Percentiles rank a stretch among this genome's conserved stretches.
Evolutionary conservation across 2,888 invertebrate genomes (phyloP).

Genomic region (Drosophila fungiperda): DNA sequence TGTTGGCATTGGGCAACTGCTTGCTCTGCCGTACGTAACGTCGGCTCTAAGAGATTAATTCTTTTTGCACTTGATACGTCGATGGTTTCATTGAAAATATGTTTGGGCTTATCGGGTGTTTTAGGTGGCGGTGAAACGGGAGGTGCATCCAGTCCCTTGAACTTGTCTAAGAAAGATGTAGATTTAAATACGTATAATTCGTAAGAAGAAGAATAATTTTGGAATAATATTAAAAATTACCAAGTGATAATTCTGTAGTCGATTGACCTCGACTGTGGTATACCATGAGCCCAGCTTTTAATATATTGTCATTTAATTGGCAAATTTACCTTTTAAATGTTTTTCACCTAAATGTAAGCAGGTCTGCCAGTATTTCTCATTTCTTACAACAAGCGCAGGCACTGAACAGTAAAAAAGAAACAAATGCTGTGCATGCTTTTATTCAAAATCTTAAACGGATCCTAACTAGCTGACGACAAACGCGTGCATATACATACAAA

Average conservation of each 20-base stretch:
- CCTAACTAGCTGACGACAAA: no score
- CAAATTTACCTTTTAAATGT: no score
- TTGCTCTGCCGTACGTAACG: not conserved
- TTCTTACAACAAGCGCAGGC: no score
- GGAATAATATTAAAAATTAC: not conserved
- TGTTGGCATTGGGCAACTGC: not conserved
- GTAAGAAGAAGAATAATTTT: not conserved
- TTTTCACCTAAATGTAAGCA: no score
- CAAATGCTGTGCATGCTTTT: no score
- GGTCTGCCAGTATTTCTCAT: no score
- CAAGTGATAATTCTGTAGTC: not conserved
- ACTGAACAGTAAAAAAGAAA: no score
- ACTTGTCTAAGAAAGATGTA: slow-evolving; percentile 45
- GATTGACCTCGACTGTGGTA: no score
- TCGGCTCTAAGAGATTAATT: not conserved
- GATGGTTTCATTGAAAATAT: not conserved
- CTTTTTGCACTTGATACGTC: slow-evolving; percentile 3
- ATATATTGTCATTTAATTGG: no score
- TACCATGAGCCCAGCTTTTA: no score
- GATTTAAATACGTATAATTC: not conserved
- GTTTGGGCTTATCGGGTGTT: slow-evolving; percentile 6
- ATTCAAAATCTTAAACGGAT: no score
- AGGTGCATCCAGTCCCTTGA: slow-evolving; percentile 73
- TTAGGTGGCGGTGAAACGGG: slow-evolving; percentile 22
- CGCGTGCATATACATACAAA: no score